These are phyloP conservation scores for Phortica variegata DNA, from an alignment of 1,140 invertebrate species.

Conservation along the genomic window DNA sequence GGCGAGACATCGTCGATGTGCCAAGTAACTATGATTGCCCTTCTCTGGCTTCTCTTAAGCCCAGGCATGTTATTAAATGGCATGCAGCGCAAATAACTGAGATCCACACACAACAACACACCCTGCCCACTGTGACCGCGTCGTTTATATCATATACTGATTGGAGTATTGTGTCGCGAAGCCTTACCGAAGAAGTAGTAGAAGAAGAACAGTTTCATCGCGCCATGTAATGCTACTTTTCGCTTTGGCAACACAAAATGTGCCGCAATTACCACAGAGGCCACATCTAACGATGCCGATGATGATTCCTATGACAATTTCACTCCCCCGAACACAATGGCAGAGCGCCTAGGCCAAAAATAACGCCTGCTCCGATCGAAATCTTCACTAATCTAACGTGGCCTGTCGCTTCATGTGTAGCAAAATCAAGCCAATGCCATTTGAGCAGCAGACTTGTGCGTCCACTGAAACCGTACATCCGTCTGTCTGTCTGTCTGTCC, in stretches of 20 bases:
- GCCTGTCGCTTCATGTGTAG: conserved; percentile 23
- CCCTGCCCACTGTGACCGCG: too few species aligned
- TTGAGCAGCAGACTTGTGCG: conserved; percentile 3
- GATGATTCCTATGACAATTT: conserved; percentile 57
- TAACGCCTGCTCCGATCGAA: conserved; percentile 9
- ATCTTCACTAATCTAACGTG: conserved; percentile 50
- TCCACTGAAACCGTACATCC: conserved; percentile 24
- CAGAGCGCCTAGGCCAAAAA: background rate
- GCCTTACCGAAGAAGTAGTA: too few species aligned
- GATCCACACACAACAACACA: too few species aligned
- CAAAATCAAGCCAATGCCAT: conserved; percentile 22
- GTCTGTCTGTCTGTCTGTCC: conserved; percentile 17
- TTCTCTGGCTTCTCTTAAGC: too few species aligned
- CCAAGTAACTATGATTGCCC: too few species aligned
- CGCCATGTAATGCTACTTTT: conserved; percentile 19
- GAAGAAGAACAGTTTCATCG: too few species aligned
- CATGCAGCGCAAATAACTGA: too few species aligned
- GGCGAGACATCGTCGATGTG: too few species aligned
- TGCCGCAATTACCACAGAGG: conserved; percentile 56
- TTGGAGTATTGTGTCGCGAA: too few species aligned
- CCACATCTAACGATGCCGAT: conserved; percentile 57
- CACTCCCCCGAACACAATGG: conserved; percentile 1
- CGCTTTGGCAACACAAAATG: conserved; percentile 54
- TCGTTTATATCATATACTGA: too few species aligned
- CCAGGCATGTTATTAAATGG: too few species aligned